Conservation (phyloP, 1,140 invertebrate genomes). For the Meteorus sp. region DNA sequence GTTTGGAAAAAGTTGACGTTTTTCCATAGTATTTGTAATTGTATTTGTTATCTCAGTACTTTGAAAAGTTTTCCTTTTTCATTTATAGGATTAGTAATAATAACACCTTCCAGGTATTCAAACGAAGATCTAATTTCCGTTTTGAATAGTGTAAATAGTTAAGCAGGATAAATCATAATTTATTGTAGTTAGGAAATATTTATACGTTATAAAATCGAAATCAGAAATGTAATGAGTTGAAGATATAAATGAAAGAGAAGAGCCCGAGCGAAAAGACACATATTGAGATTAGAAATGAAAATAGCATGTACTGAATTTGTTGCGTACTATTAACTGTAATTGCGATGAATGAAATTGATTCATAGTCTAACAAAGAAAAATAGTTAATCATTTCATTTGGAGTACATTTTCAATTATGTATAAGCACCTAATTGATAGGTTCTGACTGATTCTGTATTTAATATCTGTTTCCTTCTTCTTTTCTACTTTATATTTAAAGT, state of each 20-base stretch:
- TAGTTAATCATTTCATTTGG: not conserved
- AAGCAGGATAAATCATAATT: slow-evolving; percentile 52
- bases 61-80: too few relatives aligned
- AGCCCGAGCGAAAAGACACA: not conserved
- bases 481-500: slow-evolving; percentile 32
- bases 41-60: too few relatives aligned
- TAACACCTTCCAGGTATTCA: slow-evolving; percentile 5
- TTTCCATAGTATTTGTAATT: not conserved
- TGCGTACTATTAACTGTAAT: too few relatives aligned
- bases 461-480: slow-evolving; percentile 22
- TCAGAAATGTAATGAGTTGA: not conserved
- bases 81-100: slow-evolving; percentile 14
- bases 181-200: slow-evolving; percentile 52
- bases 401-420: slow-evolving; percentile 14
- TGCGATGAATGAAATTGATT: too few relatives aligned
- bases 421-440: slow-evolving; percentile 38
- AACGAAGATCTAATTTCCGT: slow-evolving; percentile 10
- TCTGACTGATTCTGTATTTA: slow-evolving; percentile 50
- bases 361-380: too few relatives aligned
- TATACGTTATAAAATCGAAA: slow-evolving; percentile 33
- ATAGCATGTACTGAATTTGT: too few relatives aligned
- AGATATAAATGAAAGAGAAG: not conserved
- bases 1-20: too few relatives aligned
- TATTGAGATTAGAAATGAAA: too few relatives aligned
- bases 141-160: slow-evolving; percentile 55